These are phyloP conservation scores for Acropora yongei DNA, from an alignment of 64 coral and sea anemone genomes.

Conservation along the genomic window DNA sequence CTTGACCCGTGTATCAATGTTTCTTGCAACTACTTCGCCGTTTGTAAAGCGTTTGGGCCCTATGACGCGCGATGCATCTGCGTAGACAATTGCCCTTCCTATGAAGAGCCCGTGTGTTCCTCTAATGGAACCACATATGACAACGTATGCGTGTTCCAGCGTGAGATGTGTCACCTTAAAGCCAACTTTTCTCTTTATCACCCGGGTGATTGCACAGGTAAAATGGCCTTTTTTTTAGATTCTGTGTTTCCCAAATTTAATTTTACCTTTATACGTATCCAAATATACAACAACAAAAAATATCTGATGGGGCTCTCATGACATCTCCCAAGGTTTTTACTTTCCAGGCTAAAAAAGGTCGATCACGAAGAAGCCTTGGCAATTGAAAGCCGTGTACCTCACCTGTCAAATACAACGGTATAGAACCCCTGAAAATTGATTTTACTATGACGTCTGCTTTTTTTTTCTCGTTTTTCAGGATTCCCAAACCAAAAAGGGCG, in stretches of 20 bases:
- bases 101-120: slow-evolving; percentile 66
- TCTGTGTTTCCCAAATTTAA: too few relatives aligned
- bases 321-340: too few relatives aligned
- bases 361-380: too few relatives aligned
- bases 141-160: slow-evolving; percentile 63
- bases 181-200: slow-evolving; percentile 63
- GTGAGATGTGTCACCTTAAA: slow-evolving; percentile 63
- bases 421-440: too few relatives aligned
- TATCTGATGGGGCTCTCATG: too few relatives aligned
- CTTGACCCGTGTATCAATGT: slow-evolving; percentile 74
- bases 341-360: too few relatives aligned
- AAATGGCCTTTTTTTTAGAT: background rate
- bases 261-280: too few relatives aligned
- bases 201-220: slow-evolving; percentile 72
- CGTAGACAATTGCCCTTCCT: slow-evolving; percentile 49
- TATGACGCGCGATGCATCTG: slow-evolving; percentile 64
- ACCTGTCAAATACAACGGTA: too few relatives aligned
- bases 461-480: slow-evolving; percentile 2
- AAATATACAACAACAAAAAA: too few relatives aligned
- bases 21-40: slow-evolving; percentile 53
- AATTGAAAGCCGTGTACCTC: too few relatives aligned
- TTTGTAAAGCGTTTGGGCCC: slow-evolving; percentile 68
- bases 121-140: slow-evolving; percentile 70
- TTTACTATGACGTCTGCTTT: too few relatives aligned
- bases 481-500: slow-evolving; percentile 69